Evolutionary conservation across 2,113 vertebrate species (phyloP).

Genomic region (Poeciliopsis turrubarensis): DNA sequence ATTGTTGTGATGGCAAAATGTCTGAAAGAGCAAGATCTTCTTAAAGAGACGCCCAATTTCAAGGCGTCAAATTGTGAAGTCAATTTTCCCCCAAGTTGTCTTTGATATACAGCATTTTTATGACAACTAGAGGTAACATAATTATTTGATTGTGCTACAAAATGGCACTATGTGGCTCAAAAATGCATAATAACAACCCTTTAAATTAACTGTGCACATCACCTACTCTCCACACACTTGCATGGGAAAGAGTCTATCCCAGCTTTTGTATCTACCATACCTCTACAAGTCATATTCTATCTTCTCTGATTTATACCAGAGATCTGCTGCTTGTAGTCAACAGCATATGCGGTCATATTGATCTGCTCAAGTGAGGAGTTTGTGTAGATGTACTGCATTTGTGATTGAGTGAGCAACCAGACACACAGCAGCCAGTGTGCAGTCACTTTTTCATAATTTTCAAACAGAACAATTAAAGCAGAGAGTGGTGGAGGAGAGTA

Average conservation of each 20-base stretch:
- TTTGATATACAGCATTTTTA: too few relatives aligned
- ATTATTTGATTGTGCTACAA: too few relatives aligned
- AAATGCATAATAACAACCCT: too few relatives aligned
- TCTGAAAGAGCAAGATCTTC: too few relatives aligned
- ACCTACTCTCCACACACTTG: neutral
- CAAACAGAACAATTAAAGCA: conserved; percentile 60
- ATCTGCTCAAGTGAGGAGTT: conserved; percentile 8
- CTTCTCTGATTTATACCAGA: conserved; percentile 48
- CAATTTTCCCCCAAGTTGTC: too few relatives aligned
- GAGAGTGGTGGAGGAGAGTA: conserved; percentile 22
- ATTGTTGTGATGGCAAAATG: too few relatives aligned
- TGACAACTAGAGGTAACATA: too few relatives aligned
- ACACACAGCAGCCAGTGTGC: conserved; percentile 6
- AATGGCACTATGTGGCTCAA: too few relatives aligned
- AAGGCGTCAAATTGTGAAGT: too few relatives aligned
- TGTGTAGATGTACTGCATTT: conserved; percentile 10
- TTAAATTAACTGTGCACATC: neutral
- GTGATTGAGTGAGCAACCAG: conserved; percentile 13
- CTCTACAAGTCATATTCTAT: conserved; percentile 24
- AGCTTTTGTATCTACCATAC: neutral
- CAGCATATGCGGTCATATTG: conserved; percentile 17
- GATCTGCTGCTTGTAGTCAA: conserved; percentile 5
- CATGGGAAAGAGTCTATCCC: conserved; percentile 14
- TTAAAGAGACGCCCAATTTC: too few relatives aligned
- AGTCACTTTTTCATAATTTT: conserved; percentile 49